phyloP scores from a whole-genome alignment of 2,888 invertebrate genomes.

The Hylaea fasciaria region DNA sequence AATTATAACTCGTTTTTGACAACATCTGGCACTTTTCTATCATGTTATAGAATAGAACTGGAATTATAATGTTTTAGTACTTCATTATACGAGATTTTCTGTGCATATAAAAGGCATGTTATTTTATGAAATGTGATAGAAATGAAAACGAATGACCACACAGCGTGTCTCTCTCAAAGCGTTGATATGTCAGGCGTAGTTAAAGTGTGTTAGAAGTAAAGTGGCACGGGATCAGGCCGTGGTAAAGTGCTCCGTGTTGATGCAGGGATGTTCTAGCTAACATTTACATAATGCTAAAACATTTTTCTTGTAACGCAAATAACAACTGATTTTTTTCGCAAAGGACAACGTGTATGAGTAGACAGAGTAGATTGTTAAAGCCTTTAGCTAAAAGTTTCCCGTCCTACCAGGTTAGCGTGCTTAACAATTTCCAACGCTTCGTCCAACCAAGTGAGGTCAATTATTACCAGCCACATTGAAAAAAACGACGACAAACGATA shows the following conservation, averaged over 20 bases:
- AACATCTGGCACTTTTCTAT: no score
- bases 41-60: no score
- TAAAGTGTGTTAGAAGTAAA: slow-evolving; percentile 14
- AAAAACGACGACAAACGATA: no score
- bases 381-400: neutral
- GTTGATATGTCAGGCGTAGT: slow-evolving; percentile 12
- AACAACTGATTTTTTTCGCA: slow-evolving; percentile 6
- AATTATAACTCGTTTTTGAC: no score
- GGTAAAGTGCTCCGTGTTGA: slow-evolving; percentile 19
- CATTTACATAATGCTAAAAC: slow-evolving; percentile 31
- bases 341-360: neutral
- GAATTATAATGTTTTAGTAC: no score
- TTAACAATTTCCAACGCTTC: no score
- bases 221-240: slow-evolving; percentile 7
- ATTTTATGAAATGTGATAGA: slow-evolving; percentile 1
- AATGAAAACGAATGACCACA: slow-evolving; percentile 4
- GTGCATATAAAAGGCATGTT: no score
- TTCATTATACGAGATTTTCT: no score
- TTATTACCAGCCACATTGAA: no score
- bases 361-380: no score
- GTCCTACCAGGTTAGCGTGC: no score
- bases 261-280: slow-evolving; percentile 16
- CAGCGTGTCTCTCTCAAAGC: slow-evolving; percentile 1
- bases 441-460: no score
- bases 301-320: slow-evolving; percentile 22